These are phyloP conservation scores for Cercocebus atys DNA, from an alignment of 2,113 vertebrate species.

Conservation along the genomic window DNA sequence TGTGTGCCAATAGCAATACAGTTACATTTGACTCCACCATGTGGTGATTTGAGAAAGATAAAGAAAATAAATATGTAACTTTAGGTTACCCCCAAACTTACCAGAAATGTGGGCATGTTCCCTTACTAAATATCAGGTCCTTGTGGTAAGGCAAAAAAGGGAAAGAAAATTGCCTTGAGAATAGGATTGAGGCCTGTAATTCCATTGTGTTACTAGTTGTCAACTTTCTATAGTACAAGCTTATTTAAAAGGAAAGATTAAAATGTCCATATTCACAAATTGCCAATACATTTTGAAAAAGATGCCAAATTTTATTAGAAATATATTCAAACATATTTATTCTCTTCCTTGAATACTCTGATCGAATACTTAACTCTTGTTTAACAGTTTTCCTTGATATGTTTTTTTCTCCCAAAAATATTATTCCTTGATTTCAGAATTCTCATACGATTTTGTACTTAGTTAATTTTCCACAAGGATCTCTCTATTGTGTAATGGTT, in stretches of 20 bases:
- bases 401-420: neutral
- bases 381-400: neutral
- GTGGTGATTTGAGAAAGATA: neutral
- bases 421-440: neutral
- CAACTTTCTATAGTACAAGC: neutral
- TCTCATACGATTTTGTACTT: neutral
- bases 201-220: neutral
- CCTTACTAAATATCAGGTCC: neutral
- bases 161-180: neutral
- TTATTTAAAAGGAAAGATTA: neutral
- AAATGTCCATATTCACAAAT: neutral
- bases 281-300: neutral
- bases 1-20: neutral
- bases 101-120: neutral
- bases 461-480: neutral
- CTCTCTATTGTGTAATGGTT: neutral
- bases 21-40: neutral
- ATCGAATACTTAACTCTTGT: neutral
- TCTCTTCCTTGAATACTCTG: neutral
- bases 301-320: neutral
- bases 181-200: slow-evolving; percentile 16
- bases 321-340: neutral
- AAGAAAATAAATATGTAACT: neutral
- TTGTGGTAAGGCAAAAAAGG: neutral
- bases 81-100: neutral